Conservation (phyloP, 2,113 vertebrate genomes). For the Leptocoma aspasia region DNA sequence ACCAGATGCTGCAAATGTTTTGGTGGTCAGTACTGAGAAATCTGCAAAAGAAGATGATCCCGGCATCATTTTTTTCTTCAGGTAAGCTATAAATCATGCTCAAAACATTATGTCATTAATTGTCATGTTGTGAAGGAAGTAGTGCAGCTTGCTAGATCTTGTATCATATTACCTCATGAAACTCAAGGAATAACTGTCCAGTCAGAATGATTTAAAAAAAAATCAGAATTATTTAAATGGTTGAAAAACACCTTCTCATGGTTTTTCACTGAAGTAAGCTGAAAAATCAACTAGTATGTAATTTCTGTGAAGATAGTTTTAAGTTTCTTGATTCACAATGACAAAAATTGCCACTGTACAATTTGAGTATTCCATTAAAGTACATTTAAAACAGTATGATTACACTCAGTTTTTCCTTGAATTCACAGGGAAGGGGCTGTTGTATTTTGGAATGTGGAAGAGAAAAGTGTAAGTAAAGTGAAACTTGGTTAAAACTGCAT, state of each 20-base stretch:
- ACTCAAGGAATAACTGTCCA: constrained; percentile 1
- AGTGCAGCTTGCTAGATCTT: background rate
- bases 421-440: constrained; percentile 90
- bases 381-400: background rate
- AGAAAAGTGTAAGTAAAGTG: constrained; percentile 83
- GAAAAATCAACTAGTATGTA: background rate
- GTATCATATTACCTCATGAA: background rate
- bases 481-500: background rate
- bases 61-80: constrained; percentile 90
- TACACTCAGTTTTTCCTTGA: constrained; percentile 44
- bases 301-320: background rate
- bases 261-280: background rate
- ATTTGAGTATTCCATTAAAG: background rate
- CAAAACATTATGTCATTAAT: background rate
- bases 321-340: background rate
- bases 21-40: constrained; percentile 84
- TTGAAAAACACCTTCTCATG: background rate
- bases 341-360: background rate
- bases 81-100: constrained; percentile 68
- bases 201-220: background rate
- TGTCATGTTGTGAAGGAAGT: background rate
- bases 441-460: constrained; percentile 97
- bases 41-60: constrained; percentile 82
- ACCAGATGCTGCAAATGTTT: constrained; percentile 91
- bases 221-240: background rate